Evolutionary conservation across 2,113 vertebrate species (phyloP), one percentile per base, ranked within the genome.

Genomic region (Cinclus mexicanus): DNA sequence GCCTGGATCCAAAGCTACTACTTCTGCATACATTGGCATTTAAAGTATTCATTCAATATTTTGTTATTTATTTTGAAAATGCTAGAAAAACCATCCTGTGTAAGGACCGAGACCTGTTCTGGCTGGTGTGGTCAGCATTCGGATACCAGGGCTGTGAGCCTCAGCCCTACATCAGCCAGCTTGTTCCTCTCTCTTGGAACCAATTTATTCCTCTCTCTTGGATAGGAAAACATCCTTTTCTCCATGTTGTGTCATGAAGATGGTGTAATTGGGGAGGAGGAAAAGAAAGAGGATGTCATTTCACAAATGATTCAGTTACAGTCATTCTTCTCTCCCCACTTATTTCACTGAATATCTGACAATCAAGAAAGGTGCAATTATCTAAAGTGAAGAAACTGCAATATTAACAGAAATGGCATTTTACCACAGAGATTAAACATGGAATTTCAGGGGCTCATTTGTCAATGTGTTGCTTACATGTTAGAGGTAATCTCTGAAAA

Each of bases 291-390:
- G 25, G 63, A 69, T 93, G 69, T 78, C 42, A 82, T 90, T 89
- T 90, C 72, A 89, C 56, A 56, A 68, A 56, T 39, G 17, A 78
- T 64, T 90, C 90, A 46, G 52, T 41, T 70, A 70, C 47, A 86
- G 76, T 53, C 35, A 61, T 78, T 91, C 64, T 78, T 78, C 76
- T 77, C 89, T 79, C 84, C 65, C 46, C 80, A 78, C 42, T 81
- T 93, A 90, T 60, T 91, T 92, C 91, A 49, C 64, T 14, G 57
- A 78, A 39, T 80, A 77, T 77, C 83, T 96, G 89, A 89, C 93
- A 94, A 89, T 64, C 60, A 64, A 69, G 83, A 94, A 82, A 87
- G 77, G 25, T 87, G 57, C 53, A 95, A 93, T 96, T 96, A 96
- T 79, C 72, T 94, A 44, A 92, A 93, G 69, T 29, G 72, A 92